Conservation (phyloP, 30 jellyfish, hydroid and myxozoan genomes). For the Aurelia sp. region DNA sequence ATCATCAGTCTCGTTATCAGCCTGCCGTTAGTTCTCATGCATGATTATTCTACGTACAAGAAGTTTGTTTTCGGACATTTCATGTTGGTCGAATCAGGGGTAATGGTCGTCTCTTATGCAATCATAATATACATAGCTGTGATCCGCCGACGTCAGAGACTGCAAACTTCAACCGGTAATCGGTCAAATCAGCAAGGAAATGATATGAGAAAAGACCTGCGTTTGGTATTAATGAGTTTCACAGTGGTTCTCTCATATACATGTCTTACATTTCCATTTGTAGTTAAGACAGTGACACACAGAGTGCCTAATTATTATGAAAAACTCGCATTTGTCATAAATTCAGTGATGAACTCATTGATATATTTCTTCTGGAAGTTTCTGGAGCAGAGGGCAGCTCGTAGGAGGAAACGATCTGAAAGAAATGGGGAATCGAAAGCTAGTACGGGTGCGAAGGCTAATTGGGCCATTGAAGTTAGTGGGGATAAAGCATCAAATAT, state of each 20-base stretch:
- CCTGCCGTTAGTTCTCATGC: not conserved
- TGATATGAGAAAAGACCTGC: slow-evolving; percentile 9
- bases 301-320: not conserved
- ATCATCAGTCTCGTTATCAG: not conserved
- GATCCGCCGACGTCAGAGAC: not conserved
- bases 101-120: slow-evolving; percentile 16
- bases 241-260: not conserved
- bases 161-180: not conserved
- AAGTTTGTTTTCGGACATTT: no score
- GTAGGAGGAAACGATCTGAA: no score
- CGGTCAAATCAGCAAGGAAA: slow-evolving; percentile 5
- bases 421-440: no score
- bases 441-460: no score
- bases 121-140: slow-evolving; percentile 12
- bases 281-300: not conserved
- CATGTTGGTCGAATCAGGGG: not conserved
- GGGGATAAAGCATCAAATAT: no score
- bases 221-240: slow-evolving; percentile 20
- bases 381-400: slow-evolving; percentile 1
- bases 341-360: slow-evolving; percentile 25
- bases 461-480: no score
- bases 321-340: not conserved
- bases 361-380: slow-evolving; percentile 35
- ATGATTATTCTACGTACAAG: not conserved
- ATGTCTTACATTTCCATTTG: not conserved